Base-by-base conservation (phyloP, 2,113 vertebrate species). In the Ictalurus furcatus region DNA sequence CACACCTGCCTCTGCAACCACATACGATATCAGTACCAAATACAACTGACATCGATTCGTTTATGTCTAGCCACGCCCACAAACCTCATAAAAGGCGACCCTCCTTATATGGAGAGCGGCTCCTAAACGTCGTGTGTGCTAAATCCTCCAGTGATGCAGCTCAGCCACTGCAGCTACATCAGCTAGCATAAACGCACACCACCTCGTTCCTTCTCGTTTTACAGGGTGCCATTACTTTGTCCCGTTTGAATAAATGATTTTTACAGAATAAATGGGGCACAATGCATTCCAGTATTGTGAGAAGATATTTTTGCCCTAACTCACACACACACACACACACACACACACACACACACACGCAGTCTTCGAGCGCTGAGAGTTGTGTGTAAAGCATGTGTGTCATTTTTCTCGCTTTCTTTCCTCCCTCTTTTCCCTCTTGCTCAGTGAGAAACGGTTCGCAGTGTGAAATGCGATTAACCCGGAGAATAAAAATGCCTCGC, bases 391-490 rank as follows among this genome's bases (percentile, higher is more conserved):
- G 76, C 28, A 9, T 19, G 59, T 30, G 59, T 28, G 63, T 82
- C 28, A 12, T 80, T 65, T 79, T 85, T 17, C n/a, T 89, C 30
- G 44, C 79, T 48, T 65, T 65, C 54, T 56, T n/a, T 59, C 80
- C 37, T 61, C 58, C 74, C 79, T 69, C 81, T 80, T 58, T n/a
- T 61, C 58, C 74, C 79, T 69, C 81, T 80, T 58, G 48, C 56
- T 89, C 14, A 23, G 54, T 69, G 89, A 69, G 74, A 83, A 88
- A 44, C n/a, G 71, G 12, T 54, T 83, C 30, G 3, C 65, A 44
- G 65, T 78, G 81, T 85, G 82, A 85, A 79, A 86, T 90, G 52
- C 86, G 85, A 90, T 92, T 90, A 86, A 89, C 84, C 88, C 87
- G 71, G 74, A n/a, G 71, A 91, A 90, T 91, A 86, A 91, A 87